These are phyloP conservation scores for Stomorhina lunata DNA, from an alignment of 2,888 invertebrate genomes.

Conservation along the genomic window DNA sequence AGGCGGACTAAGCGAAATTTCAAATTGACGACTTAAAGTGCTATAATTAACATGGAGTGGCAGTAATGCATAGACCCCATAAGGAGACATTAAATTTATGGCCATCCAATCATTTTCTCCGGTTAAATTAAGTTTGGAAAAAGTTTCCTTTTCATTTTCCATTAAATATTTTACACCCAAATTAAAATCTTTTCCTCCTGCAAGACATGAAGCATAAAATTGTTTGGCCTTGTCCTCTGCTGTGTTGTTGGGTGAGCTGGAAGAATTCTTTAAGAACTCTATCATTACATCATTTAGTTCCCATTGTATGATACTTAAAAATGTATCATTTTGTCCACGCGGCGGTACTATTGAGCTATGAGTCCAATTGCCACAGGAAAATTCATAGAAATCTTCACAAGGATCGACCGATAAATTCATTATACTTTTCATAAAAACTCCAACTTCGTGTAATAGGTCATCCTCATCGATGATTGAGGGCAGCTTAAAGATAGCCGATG, in stretches of 20 bases:
- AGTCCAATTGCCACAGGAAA: conserved; percentile 75
- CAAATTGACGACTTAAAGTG: conserved; percentile 69
- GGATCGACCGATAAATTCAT: conserved; percentile 75
- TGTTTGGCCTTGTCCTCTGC: conserved; percentile 73
- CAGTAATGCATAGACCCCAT: conserved; percentile 71
- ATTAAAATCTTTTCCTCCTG: conserved; percentile 70
- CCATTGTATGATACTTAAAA: conserved; percentile 72
- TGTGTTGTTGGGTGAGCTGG: conserved; percentile 51
- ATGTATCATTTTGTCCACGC: conserved; percentile 70
- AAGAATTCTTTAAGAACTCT: conserved; percentile 70
- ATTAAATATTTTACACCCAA: conserved; percentile 68
- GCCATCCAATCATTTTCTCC: conserved; percentile 71
- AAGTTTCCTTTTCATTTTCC: conserved; percentile 60
- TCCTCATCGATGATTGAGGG: conserved; percentile 68
- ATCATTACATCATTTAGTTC: conserved; percentile 71
- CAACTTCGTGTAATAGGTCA: conserved; percentile 73
- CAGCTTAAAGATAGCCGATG: conserved; percentile 66
- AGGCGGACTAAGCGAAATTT: conserved; percentile 69
- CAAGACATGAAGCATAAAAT: conserved; percentile 72
- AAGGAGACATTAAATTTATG: conserved; percentile 74
- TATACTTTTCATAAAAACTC: conserved; percentile 71
- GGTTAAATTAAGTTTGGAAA: conserved; percentile 17
- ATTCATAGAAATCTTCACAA: conserved; percentile 76
- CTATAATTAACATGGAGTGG: conserved; percentile 74
- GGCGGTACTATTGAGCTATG: conserved; percentile 69